phyloP scores from a whole-genome alignment of 2,888 invertebrate genomes.

The Andrena dorsata region DNA sequence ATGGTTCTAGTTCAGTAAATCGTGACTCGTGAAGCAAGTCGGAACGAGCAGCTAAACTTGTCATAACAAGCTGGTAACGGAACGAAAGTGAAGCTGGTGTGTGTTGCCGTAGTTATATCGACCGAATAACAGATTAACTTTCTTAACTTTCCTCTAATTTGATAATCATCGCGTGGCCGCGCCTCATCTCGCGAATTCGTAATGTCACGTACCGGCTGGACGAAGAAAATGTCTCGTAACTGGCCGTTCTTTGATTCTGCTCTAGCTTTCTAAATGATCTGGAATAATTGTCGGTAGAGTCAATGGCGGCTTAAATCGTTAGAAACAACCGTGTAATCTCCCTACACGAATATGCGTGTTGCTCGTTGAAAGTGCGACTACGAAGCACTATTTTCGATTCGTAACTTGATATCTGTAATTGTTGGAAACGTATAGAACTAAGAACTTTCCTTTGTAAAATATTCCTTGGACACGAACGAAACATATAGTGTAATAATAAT shows the following conservation, averaged over 20 bases:
- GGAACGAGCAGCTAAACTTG: conserved; percentile 38
- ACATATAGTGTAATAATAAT: neutral
- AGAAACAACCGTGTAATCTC: neutral
- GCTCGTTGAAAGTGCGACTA: neutral
- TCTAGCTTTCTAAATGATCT: conserved; percentile 47
- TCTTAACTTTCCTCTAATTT: conserved; percentile 75
- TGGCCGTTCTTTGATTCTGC: conserved; percentile 6
- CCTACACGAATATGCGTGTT: neutral
- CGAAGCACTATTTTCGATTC: neutral
- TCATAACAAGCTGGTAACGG: conserved; percentile 52
- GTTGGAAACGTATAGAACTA: neutral
- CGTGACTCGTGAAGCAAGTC: conserved; percentile 56
- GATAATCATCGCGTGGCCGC: conserved; percentile 62
- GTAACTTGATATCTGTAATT: conserved; percentile 2
- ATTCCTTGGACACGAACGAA: neutral
- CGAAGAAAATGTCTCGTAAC: conserved; percentile 24
- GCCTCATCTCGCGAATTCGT: conserved; percentile 55
- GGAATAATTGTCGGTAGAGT: neutral
- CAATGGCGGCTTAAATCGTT: neutral
- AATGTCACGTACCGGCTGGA: conserved; percentile 44
- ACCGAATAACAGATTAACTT: conserved; percentile 69
- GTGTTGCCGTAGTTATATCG: conserved; percentile 44
- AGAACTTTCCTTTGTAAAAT: neutral
- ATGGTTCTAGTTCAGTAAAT: conserved; percentile 38
- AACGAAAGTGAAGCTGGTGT: conserved; percentile 63